phyloP scores from a whole-genome alignment of 2,797 vertebrate genomes.

The Etheostoma perlongum region DNA sequence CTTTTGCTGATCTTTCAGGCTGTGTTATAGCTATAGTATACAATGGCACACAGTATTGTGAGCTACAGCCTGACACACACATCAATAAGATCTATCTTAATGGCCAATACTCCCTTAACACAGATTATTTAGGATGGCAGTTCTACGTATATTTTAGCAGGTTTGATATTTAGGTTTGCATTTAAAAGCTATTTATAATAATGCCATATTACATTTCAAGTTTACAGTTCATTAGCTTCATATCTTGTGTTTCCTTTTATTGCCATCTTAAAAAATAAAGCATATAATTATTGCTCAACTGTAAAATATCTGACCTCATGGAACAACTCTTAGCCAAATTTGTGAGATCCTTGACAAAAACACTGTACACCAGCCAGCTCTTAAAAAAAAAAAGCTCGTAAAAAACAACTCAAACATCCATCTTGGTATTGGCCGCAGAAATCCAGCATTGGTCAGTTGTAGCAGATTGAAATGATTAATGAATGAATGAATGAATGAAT shows the following conservation, averaged over 20 bases:
- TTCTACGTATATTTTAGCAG: background rate
- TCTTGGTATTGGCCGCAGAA: background rate
- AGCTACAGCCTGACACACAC: background rate
- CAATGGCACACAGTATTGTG: background rate
- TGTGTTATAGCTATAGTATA: background rate
- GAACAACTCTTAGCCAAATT: background rate
- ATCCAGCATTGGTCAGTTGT: background rate
- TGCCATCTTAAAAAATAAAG: background rate
- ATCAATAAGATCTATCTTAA: background rate
- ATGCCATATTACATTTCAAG: background rate
- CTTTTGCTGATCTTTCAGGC: constrained; percentile 1
- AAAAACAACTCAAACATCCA: background rate
- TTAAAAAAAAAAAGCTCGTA: too few relatives aligned
- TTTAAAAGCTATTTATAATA: background rate
- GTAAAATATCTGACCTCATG: constrained; percentile 7
- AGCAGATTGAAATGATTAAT: constrained; percentile 12
- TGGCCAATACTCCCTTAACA: background rate
- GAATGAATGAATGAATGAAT: too few relatives aligned
- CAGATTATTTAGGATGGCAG: background rate
- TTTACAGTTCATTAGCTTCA: background rate
- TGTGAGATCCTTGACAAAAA: background rate
- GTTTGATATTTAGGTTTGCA: background rate
- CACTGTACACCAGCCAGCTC: background rate
- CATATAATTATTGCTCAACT: background rate
- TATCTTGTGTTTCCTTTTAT: background rate